Conservation (phyloP, 2,797 vertebrate genomes). For the Thripadectes ignobilis region DNA sequence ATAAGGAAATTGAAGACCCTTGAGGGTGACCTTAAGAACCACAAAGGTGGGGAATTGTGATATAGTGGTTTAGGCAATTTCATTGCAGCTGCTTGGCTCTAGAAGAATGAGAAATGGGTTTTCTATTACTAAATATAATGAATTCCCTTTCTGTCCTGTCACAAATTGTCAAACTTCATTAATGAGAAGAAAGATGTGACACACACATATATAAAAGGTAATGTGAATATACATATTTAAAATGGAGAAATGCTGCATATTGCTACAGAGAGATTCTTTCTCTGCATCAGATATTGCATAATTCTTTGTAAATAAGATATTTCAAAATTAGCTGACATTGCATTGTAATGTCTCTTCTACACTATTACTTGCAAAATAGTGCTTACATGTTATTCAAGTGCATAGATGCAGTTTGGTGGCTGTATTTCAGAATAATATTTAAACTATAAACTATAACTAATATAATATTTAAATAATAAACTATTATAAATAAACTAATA, state of each 20-base stretch:
- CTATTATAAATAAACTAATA: too few species aligned
- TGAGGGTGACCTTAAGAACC: conserved; percentile 66
- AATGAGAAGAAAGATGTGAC: conserved; percentile 60
- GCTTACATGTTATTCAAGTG: not conserved
- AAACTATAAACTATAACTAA: not conserved
- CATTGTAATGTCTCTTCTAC: not conserved
- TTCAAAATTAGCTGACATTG: not conserved
- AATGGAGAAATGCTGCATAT: not conserved
- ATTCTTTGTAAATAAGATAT: not conserved
- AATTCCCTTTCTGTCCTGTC: conserved; percentile 76
- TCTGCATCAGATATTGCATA: not conserved
- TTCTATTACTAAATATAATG: conserved; percentile 81
- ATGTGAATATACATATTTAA: conserved; percentile 5
- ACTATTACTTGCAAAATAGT: not conserved
- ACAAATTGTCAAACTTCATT: conserved; percentile 83
- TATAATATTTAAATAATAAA: too few species aligned
- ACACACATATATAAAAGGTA: conserved; percentile 8
- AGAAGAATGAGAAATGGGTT: conserved; percentile 79
- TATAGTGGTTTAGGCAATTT: conserved; percentile 72
- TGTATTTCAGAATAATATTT: not conserved
- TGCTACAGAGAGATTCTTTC: not conserved
- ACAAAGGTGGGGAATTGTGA: conserved; percentile 51
- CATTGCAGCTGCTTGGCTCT: conserved; percentile 55
- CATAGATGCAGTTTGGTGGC: not conserved
- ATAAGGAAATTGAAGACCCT: conserved; percentile 74